phyloP scores from a whole-genome alignment of 2,888 invertebrate genomes.

The Lochmaea crataegi region DNA sequence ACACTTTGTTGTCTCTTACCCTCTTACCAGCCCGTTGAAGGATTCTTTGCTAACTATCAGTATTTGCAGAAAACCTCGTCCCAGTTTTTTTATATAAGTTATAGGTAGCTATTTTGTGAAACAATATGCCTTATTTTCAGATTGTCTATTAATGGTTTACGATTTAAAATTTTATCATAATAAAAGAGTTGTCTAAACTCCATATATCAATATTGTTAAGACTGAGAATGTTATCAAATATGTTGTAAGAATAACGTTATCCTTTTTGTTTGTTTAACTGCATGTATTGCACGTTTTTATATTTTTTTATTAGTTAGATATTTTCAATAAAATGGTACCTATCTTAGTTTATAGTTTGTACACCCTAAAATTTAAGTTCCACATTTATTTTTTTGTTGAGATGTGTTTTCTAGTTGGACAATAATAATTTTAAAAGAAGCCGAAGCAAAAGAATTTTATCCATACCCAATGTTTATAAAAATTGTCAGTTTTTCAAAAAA shows the following conservation, averaged over 20 bases:
- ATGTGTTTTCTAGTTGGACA: constrained; percentile 48
- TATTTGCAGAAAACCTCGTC: too few species aligned
- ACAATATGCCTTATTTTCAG: too few species aligned
- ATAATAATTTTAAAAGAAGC: constrained; percentile 43
- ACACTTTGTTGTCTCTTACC: too few species aligned
- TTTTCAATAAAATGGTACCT: not conserved
- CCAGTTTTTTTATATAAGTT: too few species aligned
- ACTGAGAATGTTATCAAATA: constrained; percentile 41
- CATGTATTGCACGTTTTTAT: constrained; percentile 34
- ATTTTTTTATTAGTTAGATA: constrained; percentile 15
- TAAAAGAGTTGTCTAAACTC: not conserved
- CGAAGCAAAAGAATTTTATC: constrained; percentile 34
- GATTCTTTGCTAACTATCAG: too few species aligned
- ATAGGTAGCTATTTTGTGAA: too few species aligned
- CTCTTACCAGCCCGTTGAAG: too few species aligned
- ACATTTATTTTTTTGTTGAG: constrained; percentile 14
- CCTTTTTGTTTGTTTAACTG: constrained; percentile 39
- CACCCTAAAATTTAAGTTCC: not conserved
- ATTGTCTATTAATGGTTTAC: not conserved
- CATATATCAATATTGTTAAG: constrained; percentile 16
- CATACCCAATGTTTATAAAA: constrained; percentile 42
- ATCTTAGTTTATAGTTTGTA: constrained; percentile 25
- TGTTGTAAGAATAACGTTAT: constrained; percentile 41
- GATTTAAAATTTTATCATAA: not conserved
- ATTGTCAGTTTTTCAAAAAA: constrained; percentile 45